Evolutionary conservation across 30 jellyfish, hydroid and myxozoan species (phyloP).

Genomic region (Hydractinia echinata): DNA sequence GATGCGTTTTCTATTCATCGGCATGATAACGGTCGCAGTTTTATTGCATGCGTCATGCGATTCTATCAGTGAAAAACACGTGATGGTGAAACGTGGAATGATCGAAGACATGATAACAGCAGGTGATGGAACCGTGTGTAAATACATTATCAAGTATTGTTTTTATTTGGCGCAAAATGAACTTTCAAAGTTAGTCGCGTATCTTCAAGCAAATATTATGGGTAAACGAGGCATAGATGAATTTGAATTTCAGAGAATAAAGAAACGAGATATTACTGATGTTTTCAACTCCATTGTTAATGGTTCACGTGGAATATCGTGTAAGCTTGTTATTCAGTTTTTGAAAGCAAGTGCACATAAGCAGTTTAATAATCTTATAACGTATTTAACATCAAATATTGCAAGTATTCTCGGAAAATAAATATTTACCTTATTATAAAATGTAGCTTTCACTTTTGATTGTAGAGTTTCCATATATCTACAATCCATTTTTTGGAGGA

Average conservation of each 20-base stretch:
- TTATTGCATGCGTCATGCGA: too few species aligned
- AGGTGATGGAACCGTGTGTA: constrained; percentile 5
- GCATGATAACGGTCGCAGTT: too few species aligned
- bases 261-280: background rate
- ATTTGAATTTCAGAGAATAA: background rate
- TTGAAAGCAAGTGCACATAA: background rate
- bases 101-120: constrained; percentile 26
- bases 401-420: background rate
- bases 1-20: too few species aligned
- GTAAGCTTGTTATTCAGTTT: constrained; percentile 6
- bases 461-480: too few species aligned
- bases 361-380: background rate
- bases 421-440: too few species aligned
- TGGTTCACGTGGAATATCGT: background rate
- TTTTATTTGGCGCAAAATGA: background rate
- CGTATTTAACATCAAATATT: background rate
- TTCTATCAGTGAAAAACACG: background rate
- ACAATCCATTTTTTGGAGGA: too few species aligned
- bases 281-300: background rate
- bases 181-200: constrained; percentile 1
- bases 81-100: constrained; percentile 10
- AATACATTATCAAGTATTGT: background rate
- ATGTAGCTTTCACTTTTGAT: too few species aligned
- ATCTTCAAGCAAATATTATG: constrained; percentile 17
- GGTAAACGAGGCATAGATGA: background rate